Base-by-base conservation (phyloP, 2,113 vertebrate genomes). In the Platichthys stellatus region DNA sequence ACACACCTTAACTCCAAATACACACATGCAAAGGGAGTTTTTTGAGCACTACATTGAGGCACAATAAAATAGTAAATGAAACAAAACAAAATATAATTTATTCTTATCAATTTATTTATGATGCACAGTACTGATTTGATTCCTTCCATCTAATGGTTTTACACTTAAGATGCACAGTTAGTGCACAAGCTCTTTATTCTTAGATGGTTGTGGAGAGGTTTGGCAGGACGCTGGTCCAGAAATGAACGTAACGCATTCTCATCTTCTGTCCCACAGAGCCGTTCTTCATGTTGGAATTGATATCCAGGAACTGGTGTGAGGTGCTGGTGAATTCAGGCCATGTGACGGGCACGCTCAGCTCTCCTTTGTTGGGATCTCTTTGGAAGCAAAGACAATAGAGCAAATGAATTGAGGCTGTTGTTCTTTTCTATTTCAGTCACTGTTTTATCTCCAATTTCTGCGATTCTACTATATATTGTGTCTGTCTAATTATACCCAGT, bases 351-450 rank as follows among this genome's bases (percentile, higher is more conserved):
- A 98, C 95, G 0, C 35, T 1, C 0, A 90, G 93, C 0, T 84
- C 20, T 21, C 97, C 97, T 0, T 63, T 62, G 89, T 94, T 98
- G 26, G 97, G 97, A 79, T 99, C 92, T 47, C 98, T 99, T 92
- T 35, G 15, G 56, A 73, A 53, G 15, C 35, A 85, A n/a, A 57
- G 24, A 1, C 1, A 54, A 57, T 49, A 61, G 5, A 0, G 11
- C 5, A 1, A 54, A 7, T 66, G 49, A 57, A 61, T 4, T 0
- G 13, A 56, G 1, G 4, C 13, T 38, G 12, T 15, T 63, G 0
- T 63, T 2, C 3, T 59, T 64, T 70, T 68, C 1, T 31, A 2
- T 43, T 3, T 15, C 45, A 49, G 45, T 49, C 45, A 17, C 13
- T 49, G 45, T 18, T 18, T 3, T 51, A 15, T 18, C 12, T 56